Percentiles rank a stretch among this genome's conserved stretches.
These are phyloP conservation scores for Hetaerina titia DNA, from an alignment of 2,888 invertebrate genomes.

Conservation along the genomic window DNA sequence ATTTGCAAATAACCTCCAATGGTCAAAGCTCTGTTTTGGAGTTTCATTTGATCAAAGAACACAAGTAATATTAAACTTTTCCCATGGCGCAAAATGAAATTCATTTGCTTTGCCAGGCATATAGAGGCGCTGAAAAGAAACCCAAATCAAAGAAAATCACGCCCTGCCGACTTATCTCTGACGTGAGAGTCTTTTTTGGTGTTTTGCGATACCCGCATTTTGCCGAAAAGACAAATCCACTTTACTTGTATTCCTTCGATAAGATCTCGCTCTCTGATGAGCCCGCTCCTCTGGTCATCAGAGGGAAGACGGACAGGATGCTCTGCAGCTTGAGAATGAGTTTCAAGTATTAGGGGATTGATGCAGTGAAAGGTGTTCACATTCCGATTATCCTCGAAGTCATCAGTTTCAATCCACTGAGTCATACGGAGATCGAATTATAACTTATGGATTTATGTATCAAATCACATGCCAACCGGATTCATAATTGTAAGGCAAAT, in stretches of 20 bases:
- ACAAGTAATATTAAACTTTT: not conserved
- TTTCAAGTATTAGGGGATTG: no score
- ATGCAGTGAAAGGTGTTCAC: no score
- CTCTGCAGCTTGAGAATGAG: not conserved
- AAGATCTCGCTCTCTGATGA: not conserved
- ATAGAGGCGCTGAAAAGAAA: not conserved
- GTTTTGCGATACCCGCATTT: not conserved
- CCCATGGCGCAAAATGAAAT: not conserved
- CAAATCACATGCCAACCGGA: no score
- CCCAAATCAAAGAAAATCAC: not conserved
- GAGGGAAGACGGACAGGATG: not conserved
- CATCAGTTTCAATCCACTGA: no score
- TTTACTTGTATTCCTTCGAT: not conserved
- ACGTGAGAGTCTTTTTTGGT: not conserved
- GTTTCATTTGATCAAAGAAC: not conserved
- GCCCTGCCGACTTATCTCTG: not conserved
- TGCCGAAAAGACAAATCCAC: not conserved
- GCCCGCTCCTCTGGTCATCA: not conserved
- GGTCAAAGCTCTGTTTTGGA: no score
- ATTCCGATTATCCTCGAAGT: no score
- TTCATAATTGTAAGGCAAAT: no score
- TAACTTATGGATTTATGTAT: no score
- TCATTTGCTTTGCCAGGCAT: not conserved
- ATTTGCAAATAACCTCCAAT: no score
- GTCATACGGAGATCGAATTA: no score